Conservation (phyloP, 2,113 vertebrate genomes). For the Danionella cerebrum region DNA sequence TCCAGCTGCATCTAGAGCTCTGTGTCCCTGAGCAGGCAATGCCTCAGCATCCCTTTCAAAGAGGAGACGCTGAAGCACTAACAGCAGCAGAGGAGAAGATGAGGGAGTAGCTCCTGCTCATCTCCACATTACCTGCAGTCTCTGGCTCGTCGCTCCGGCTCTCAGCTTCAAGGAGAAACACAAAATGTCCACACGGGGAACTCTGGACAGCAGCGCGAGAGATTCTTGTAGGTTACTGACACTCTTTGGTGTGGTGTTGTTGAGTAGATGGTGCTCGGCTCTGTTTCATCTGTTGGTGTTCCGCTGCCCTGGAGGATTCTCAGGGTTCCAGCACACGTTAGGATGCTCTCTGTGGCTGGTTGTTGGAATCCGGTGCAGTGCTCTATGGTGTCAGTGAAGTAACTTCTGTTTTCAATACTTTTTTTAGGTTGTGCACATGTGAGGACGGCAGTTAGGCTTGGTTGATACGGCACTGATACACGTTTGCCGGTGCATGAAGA, state of each 20-base stretch:
- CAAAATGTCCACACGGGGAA: slow-evolving; percentile 73
- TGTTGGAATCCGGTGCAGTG: too few species aligned
- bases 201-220: slow-evolving; percentile 65
- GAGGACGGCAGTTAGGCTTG: too few species aligned
- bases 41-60: slow-evolving; percentile 44
- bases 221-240: slow-evolving; percentile 66
- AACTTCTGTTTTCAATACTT: too few species aligned
- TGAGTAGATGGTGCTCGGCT: background rate
- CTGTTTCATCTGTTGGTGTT: background rate
- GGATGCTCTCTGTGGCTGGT: slow-evolving; percentile 2
- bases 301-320: background rate
- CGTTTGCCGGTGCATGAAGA: too few species aligned
- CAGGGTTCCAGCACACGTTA: background rate
- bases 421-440: too few species aligned
- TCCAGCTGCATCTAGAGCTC: slow-evolving; percentile 50
- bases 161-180: slow-evolving; percentile 32
- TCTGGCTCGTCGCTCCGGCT: slow-evolving; percentile 20
- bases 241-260: background rate
- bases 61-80: background rate
- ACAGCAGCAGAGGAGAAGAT: background rate
- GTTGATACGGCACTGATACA: too few species aligned
- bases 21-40: slow-evolving; percentile 57
- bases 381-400: too few species aligned
- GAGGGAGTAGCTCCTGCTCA: background rate
- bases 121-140: background rate